Conservation (phyloP, 2,797 vertebrate genomes). For the Siniperca undulata region DNA sequence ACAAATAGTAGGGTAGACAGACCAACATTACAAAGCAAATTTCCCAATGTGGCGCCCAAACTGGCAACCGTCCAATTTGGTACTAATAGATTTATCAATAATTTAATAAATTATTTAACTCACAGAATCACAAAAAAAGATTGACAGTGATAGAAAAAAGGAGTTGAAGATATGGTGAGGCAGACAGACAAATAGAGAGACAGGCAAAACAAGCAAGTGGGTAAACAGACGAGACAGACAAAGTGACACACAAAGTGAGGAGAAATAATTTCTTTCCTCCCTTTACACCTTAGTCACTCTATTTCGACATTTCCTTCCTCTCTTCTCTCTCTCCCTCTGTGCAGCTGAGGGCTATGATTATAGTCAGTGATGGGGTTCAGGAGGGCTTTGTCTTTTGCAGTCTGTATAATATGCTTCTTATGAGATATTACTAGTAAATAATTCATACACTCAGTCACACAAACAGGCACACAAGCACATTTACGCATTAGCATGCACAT, state of each 20-base stretch:
- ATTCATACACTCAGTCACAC: conserved; percentile 70
- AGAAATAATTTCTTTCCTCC: conserved; percentile 11
- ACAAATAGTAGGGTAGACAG: conserved; percentile 12
- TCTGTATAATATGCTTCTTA: conserved; percentile 74
- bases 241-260: conserved; percentile 17
- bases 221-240: conserved; percentile 21
- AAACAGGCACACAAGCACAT: conserved; percentile 60
- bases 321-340: conserved; percentile 16
- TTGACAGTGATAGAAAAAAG: background rate
- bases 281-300: conserved; percentile 23
- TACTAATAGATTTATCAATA: background rate
- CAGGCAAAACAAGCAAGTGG: background rate
- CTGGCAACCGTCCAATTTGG: conserved; percentile 9
- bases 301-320: conserved; percentile 44
- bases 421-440: conserved; percentile 79
- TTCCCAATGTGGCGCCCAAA: conserved; percentile 1
- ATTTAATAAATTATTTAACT: conserved; percentile 34
- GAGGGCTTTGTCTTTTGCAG: conserved; percentile 72
- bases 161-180: background rate
- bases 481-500: conserved; percentile 47
- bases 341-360: conserved; percentile 67
- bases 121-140: background rate
- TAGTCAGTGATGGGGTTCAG: conserved; percentile 66
- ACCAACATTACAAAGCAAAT: conserved; percentile 1
- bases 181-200: conserved; percentile 4